Percentiles rank a stretch among this genome's conserved stretches.
These are phyloP conservation scores for Coturnix japonica DNA, from an alignment of 2,113 vertebrate genomes.

Conservation along the genomic window DNA sequence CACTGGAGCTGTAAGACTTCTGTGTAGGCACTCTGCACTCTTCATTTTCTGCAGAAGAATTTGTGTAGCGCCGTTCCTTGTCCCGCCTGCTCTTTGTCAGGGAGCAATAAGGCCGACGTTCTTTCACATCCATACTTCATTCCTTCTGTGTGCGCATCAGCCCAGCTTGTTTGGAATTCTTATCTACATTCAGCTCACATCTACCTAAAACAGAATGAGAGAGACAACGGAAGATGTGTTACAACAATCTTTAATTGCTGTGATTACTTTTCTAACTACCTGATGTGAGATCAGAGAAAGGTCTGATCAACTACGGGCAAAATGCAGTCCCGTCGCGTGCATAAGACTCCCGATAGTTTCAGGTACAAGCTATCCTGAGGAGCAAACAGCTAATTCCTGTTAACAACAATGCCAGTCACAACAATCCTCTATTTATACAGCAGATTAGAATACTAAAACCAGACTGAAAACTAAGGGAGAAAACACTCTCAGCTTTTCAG, in stretches of 20 bases:
- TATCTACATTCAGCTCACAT: slow-evolving; percentile 75
- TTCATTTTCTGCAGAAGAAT: slow-evolving; percentile 88
- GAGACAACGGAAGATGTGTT: slow-evolving; percentile 24
- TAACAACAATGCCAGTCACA: not conserved
- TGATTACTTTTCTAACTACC: not conserved
- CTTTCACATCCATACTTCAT: slow-evolving; percentile 99
- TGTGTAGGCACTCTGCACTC: slow-evolving; percentile 94
- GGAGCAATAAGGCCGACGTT: slow-evolving; percentile 97
- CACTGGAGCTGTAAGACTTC: slow-evolving; percentile 98
- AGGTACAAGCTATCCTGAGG: not conserved
- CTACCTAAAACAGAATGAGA: slow-evolving; percentile 74
- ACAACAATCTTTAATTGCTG: slow-evolving; percentile 35
- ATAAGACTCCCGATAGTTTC: not conserved
- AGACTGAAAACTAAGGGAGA: not conserved
- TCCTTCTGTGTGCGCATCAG: slow-evolving; percentile 88
- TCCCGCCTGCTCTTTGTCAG: slow-evolving; percentile 95
- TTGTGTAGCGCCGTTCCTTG: slow-evolving; percentile 89
- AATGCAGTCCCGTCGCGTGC: not conserved
- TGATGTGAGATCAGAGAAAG: not conserved
- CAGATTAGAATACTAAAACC: not conserved
- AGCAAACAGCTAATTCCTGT: not conserved
- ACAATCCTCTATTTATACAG: not conserved
- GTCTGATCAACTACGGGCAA: not conserved
- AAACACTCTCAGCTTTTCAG: not conserved
- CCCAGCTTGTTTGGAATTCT: slow-evolving; percentile 65